Evolutionary conservation across 2,888 invertebrate genomes (phyloP), one percentile per base, ranked within the genome.

Genomic region (Eupsilia transversa): DNA sequence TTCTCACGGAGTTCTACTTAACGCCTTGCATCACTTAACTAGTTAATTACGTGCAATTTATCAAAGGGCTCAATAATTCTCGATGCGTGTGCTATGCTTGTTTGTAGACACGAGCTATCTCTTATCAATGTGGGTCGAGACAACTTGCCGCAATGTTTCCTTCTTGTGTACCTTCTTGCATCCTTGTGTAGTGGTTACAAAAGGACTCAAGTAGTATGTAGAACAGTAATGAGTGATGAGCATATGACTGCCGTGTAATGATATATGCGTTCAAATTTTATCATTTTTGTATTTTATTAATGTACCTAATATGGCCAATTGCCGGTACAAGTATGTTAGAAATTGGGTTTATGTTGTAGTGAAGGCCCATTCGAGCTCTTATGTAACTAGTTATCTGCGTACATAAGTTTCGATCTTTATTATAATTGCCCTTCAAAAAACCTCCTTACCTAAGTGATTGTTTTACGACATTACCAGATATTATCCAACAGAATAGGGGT

Each of bases 51-150:
- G 72, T 79, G 82, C 74, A 83, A 85, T 86, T 84, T 83, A 88
- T 88, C 80, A 80, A 74, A 83, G 87, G 88, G 87, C 89, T 86
- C 86, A 87, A 92, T 90, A 91, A 89, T 89, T 86, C 89, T 81
- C 74, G 80, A 87, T 89, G 87, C 85, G 64, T 82, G 83, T 85
- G 77, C 69, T 79, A 70, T 80, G 85, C 82, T 87, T 92, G 92
- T 92, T 92, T 92, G 91, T 88, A 89, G 90, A 90, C 91, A 88
- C 88, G 86, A 88, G 89, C 89, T 90, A 89, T 88, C 89, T 91
- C 90, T 95, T 95, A 96, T 96, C 95, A 93, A 95, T 89, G 89
- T 95, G 84, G 95, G 95, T 93, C 95, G 92, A 89, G 88, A 89
- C 89, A 85, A 84, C 92, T 90, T 93, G 93, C 88, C 90, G 94